Evolutionary conservation across 2,113 vertebrate species (phyloP), one percentile per base, ranked within the genome.

Genomic region (Eubucco bourcierii): DNA sequence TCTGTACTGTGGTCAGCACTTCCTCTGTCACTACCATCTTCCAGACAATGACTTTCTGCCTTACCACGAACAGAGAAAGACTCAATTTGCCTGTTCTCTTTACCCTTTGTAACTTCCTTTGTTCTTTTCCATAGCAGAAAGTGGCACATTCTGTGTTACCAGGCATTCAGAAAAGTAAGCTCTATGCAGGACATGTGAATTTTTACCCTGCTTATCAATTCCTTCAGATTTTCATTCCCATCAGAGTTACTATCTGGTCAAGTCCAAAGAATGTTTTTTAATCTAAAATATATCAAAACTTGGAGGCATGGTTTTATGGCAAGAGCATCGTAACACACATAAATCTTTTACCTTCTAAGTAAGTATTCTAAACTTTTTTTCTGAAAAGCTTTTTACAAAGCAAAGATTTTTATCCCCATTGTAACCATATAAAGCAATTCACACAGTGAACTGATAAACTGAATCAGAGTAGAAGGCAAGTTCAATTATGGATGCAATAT

Each of bases 341-440:
- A 58, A 6, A 66, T 1, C 3, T 19, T 80, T 64, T 50, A 9
- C 7, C 28, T 17, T 5, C 21, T 15, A 80, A 60, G 3, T 15
- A 80, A 60, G 3, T 21, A 46, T 21, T 53, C 39, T 87, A 52
- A 76, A 59, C 9, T 46, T 25, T 6, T 25, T 47, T 12, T 85
- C 15, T 46, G 44, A 17, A 46, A 46, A 46, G 16, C 16, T 46
- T 17, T 46, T 18, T 18, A 46, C 15, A 46, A 96, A 61, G 84
- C 15, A 46, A 96, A 61, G 84, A 67, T 46, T 83, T 75, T 65
- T 95, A 53, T 85, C 82, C 75, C 47, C 91, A 46, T 75, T 85
- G 64, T 80, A 94, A 92, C 78, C 66, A 84, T 29, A 60, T 55
- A 80, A 80, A 95, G 90, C 84, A 83, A 90, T 79, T 95, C 91